phyloP scores from a whole-genome alignment of 1,140 invertebrate genomes.

The Penaeus japonicus region DNA sequence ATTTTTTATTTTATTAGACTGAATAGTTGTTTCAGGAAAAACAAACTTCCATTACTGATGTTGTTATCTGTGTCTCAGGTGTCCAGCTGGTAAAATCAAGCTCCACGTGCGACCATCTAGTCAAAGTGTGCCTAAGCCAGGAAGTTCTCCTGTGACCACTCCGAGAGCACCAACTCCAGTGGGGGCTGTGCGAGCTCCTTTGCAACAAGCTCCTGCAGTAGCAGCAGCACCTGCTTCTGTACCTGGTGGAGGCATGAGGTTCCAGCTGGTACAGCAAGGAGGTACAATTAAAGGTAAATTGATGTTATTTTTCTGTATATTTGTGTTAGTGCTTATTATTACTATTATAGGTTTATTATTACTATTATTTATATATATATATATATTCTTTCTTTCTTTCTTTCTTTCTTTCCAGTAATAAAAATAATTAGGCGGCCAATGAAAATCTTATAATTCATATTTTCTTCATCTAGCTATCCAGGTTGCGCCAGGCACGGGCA shows the following conservation, averaged over 20 bases:
- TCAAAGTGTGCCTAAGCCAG: slow-evolving; percentile 53
- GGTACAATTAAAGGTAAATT: slow-evolving; percentile 54
- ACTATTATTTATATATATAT: not conserved
- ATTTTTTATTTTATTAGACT: not conserved
- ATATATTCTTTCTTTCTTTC: not conserved
- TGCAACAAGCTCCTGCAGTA: slow-evolving; percentile 55
- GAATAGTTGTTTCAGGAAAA: not conserved
- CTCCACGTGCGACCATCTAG: slow-evolving; percentile 66
- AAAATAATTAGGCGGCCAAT: not conserved
- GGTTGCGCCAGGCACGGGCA: slow-evolving; percentile 40
- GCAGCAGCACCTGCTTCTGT: slow-evolving; percentile 60
- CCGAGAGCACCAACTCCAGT: slow-evolving; percentile 40
- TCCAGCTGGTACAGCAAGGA: slow-evolving; percentile 57
- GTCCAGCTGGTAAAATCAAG: slow-evolving; percentile 74
- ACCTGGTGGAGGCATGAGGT: slow-evolving; percentile 35
- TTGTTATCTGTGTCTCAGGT: slow-evolving; percentile 51
- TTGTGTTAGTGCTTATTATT: not conserved
- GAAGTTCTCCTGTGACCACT: slow-evolving; percentile 21
- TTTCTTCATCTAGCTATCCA: slow-evolving; percentile 50
- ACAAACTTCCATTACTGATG: no score
- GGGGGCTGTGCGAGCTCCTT: slow-evolving; percentile 35
- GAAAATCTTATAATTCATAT: not conserved
- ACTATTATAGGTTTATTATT: no score
- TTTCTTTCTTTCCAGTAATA: no score
- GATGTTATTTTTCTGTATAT: no score